Evolutionary conservation across 2,113 vertebrate genomes (phyloP).

Genomic region (Caretta caretta): DNA sequence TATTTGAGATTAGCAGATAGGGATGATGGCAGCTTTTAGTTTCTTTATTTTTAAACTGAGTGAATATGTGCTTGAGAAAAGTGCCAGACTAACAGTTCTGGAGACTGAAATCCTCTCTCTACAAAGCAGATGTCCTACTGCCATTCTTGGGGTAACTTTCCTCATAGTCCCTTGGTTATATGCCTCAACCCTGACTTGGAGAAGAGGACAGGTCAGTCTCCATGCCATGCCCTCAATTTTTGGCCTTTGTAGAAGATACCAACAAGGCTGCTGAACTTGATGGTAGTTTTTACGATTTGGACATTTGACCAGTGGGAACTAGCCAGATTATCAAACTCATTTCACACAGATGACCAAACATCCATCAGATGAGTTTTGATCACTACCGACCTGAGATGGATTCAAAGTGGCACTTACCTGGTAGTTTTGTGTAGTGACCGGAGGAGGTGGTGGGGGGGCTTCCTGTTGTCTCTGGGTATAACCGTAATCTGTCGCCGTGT

Average conservation of each 20-base stretch:
- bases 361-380: background rate
- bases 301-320: background rate
- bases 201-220: background rate
- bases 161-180: background rate
- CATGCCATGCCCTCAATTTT: background rate
- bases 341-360: background rate
- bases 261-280: background rate
- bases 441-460: constrained; percentile 95
- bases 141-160: background rate
- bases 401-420: constrained; percentile 82
- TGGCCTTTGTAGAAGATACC: background rate
- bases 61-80: background rate
- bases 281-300: background rate
- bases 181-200: background rate
- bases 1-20: background rate
- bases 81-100: background rate
- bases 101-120: background rate
- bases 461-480: constrained; percentile 96
- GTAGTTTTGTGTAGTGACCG: constrained; percentile 97
- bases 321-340: background rate
- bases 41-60: background rate
- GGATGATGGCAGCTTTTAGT: background rate
- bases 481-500: constrained; percentile 92
- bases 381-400: background rate
- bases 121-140: background rate